Percentiles rank a stretch among this genome's conserved stretches.
Conservation (phyloP, 2,888 invertebrate species). For the Andrena trimmerana region DNA sequence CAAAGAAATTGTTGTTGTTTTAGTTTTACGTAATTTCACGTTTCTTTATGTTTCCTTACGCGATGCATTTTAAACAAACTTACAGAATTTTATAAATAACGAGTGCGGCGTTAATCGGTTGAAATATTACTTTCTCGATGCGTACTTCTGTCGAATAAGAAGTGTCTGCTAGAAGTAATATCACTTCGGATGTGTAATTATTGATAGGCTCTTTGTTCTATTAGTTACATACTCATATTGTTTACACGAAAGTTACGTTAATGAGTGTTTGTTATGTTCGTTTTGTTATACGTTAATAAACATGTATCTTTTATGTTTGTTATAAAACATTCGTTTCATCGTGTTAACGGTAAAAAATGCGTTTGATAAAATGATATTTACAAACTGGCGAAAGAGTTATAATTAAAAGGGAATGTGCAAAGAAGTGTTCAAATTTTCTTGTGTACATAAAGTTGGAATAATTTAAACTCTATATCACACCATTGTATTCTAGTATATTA, state of each 20-base stretch:
- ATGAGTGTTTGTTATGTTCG: slow-evolving; percentile 34
- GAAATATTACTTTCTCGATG: slow-evolving; percentile 10
- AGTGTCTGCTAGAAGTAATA: slow-evolving; percentile 8
- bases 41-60: slow-evolving; percentile 8
- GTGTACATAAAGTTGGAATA: slow-evolving; percentile 25
- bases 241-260: slow-evolving; percentile 1
- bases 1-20: slow-evolving; percentile 28
- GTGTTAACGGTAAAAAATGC: neutral
- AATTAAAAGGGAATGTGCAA: slow-evolving; percentile 23
- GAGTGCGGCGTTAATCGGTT: slow-evolving; percentile 14
- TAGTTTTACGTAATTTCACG: slow-evolving; percentile 11
- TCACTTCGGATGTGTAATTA: slow-evolving; percentile 11
- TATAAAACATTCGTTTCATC: slow-evolving; percentile 19
- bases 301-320: slow-evolving; percentile 40
- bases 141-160: slow-evolving; percentile 4
- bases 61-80: slow-evolving; percentile 1
- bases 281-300: slow-evolving; percentile 36
- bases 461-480: slow-evolving; percentile 43
- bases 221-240: slow-evolving; percentile 3
- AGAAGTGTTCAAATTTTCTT: slow-evolving; percentile 49
- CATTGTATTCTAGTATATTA: slow-evolving; percentile 41
- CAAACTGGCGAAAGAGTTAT: slow-evolving; percentile 12
- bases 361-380: slow-evolving; percentile 17
- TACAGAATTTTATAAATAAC: slow-evolving; percentile 11
- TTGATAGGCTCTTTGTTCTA: slow-evolving; percentile 20